A percentile compares a stretch with the other conserved stretches of the same genome.
phyloP scores from a whole-genome alignment of 2,888 invertebrate species.

The Tetrapedia diversipes region DNA sequence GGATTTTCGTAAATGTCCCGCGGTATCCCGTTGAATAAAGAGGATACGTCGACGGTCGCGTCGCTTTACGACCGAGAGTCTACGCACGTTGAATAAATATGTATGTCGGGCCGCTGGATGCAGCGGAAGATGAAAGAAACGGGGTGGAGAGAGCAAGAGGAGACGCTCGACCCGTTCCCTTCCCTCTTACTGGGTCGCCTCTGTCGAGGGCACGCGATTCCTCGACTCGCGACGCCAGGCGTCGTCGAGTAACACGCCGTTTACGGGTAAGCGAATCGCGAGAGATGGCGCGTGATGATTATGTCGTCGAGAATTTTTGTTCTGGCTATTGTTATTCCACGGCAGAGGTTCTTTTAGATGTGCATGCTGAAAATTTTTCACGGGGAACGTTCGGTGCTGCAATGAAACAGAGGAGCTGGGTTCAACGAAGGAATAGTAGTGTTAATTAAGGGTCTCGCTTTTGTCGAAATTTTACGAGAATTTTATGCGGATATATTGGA shows the following conservation, averaged over 20 bases:
- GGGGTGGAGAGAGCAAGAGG: slow-evolving; percentile 41
- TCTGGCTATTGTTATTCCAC: no score
- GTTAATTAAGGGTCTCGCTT: no score
- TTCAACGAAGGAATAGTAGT: no score
- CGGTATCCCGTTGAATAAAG: slow-evolving; percentile 59
- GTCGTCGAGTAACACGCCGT: slow-evolving; percentile 15
- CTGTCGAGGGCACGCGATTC: slow-evolving; percentile 38
- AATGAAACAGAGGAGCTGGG: no score
- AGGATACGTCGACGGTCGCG: slow-evolving; percentile 63
- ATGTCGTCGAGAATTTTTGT: background rate
- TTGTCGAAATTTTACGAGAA: no score
- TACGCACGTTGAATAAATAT: slow-evolving; percentile 72
- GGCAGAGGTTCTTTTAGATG: no score
- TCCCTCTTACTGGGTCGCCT: background rate
- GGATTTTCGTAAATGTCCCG: slow-evolving; percentile 66
- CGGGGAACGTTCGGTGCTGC: no score
- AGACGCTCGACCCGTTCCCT: slow-evolving; percentile 42
- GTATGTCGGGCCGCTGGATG: slow-evolving; percentile 64
- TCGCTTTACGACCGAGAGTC: slow-evolving; percentile 65
- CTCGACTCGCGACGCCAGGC: slow-evolving; percentile 31
- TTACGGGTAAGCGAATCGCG: slow-evolving; percentile 45
- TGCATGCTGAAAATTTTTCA: no score
- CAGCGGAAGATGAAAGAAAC: slow-evolving; percentile 65
- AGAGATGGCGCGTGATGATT: background rate
- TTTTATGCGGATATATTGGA: no score